These are phyloP conservation scores for Lacanobia oleracea DNA, from an alignment of 2,888 invertebrate genomes.

Conservation along the genomic window DNA sequence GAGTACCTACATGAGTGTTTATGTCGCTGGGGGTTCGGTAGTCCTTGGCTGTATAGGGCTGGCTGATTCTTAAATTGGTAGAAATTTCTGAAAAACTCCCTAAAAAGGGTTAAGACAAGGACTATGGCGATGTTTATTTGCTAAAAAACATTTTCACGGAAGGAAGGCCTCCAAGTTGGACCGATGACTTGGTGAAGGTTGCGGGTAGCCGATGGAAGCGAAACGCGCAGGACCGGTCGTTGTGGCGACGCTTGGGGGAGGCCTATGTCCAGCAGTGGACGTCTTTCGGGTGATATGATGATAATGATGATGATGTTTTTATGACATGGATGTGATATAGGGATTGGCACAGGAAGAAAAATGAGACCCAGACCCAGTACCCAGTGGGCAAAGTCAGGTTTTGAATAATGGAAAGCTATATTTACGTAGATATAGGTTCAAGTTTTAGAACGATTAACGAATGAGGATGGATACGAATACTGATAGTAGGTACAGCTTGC, in stretches of 20 bases:
- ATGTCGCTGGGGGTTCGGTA: constrained; percentile 28
- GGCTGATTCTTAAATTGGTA: not conserved
- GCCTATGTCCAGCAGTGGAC: too few relatives aligned
- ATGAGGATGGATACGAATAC: not conserved
- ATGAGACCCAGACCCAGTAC: not conserved
- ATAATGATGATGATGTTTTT: not conserved
- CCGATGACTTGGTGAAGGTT: too few relatives aligned
- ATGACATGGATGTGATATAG: not conserved
- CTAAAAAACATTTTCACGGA: not conserved
- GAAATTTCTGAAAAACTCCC: too few relatives aligned
- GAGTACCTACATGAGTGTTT: constrained; percentile 40
- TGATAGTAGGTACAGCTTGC: not conserved
- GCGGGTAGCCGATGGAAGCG: too few relatives aligned
- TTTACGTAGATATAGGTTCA: not conserved
- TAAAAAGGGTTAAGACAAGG: not conserved
- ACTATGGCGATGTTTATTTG: not conserved
- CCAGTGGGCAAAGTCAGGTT: not conserved
- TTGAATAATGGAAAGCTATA: not conserved
- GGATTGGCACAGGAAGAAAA: not conserved
- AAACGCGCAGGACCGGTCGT: too few relatives aligned
- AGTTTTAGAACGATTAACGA: not conserved
- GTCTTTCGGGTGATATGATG: too few relatives aligned
- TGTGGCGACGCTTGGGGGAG: too few relatives aligned
- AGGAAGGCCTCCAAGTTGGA: too few relatives aligned
- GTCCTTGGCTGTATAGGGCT: constrained; percentile 14